phyloP scores from a whole-genome alignment of 1,140 invertebrate genomes.

The Papilio glaucus region DNA sequence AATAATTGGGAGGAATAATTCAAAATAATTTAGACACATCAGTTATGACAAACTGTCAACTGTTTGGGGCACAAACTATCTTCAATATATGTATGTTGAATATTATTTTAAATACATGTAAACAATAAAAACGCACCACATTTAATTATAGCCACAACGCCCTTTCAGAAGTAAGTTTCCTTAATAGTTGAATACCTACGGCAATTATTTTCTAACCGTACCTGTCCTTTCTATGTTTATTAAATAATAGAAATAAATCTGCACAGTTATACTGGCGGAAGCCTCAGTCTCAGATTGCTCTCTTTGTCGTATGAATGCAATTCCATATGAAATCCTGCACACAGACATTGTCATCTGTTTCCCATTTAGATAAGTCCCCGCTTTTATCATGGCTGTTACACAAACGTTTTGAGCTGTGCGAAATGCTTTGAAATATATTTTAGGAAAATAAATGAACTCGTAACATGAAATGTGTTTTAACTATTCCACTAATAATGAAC shows the following conservation, averaged over 20 bases:
- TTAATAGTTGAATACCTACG: no score
- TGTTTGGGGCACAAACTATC: no score
- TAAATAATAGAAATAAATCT: background rate
- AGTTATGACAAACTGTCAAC: no score
- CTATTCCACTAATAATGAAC: background rate
- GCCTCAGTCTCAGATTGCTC: background rate
- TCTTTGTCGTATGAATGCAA: constrained; percentile 14
- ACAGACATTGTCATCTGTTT: constrained; percentile 20
- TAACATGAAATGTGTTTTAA: constrained; percentile 19
- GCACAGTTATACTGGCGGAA: background rate
- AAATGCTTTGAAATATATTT: constrained; percentile 5
- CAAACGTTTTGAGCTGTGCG: background rate
- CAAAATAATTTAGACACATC: no score
- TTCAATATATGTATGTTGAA: no score
- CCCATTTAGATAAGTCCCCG: constrained; percentile 4
- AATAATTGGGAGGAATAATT: no score
- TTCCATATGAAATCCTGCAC: constrained; percentile 15
- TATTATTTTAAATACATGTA: no score
- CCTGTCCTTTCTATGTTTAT: background rate
- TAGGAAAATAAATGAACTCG: background rate
- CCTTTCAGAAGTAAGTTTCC: no score
- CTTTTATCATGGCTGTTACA: background rate
- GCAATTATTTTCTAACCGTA: no score
- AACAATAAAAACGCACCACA: no score
- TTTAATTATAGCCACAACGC: no score